phyloP scores from a whole-genome alignment of 2,797 vertebrate genomes.

The Sebastes kiyomatsui region DNA sequence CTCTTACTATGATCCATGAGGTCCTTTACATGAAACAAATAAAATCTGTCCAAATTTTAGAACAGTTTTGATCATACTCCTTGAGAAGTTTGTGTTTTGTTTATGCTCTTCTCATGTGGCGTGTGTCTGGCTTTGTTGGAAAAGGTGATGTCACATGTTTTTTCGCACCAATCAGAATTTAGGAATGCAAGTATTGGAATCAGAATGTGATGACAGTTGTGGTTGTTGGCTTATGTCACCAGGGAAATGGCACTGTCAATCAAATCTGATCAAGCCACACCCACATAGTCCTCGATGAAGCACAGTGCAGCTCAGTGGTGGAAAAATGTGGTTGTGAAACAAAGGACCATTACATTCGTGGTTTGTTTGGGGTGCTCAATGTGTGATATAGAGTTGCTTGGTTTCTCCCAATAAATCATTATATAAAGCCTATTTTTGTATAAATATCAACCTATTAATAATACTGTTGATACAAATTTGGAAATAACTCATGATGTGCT shows the following conservation, averaged over 20 bases:
- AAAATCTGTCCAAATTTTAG: too few species aligned
- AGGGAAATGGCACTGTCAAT: neutral
- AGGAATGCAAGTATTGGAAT: neutral
- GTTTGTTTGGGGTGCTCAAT: neutral
- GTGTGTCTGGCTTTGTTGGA: neutral
- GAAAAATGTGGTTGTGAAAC: too few species aligned
- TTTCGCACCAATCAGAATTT: neutral
- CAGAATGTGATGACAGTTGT: neutral
- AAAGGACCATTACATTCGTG: too few species aligned
- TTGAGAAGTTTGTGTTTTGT: neutral
- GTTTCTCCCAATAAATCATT: neutral
- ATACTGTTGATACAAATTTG: neutral
- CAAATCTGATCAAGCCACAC: neutral
- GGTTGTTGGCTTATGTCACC: neutral
- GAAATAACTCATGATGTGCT: too few species aligned
- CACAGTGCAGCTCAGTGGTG: too few species aligned
- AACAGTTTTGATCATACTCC: neutral
- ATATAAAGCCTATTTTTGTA: neutral
- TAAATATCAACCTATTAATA: neutral
- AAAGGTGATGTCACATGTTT: neutral
- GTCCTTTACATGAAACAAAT: neutral
- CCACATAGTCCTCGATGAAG: neutral
- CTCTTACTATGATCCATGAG: neutral
- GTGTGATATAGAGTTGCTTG: neutral
- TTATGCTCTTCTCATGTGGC: neutral